Evolutionary conservation across 2,797 vertebrate species (phyloP).

Genomic region (Gouania willdenowi): DNA sequence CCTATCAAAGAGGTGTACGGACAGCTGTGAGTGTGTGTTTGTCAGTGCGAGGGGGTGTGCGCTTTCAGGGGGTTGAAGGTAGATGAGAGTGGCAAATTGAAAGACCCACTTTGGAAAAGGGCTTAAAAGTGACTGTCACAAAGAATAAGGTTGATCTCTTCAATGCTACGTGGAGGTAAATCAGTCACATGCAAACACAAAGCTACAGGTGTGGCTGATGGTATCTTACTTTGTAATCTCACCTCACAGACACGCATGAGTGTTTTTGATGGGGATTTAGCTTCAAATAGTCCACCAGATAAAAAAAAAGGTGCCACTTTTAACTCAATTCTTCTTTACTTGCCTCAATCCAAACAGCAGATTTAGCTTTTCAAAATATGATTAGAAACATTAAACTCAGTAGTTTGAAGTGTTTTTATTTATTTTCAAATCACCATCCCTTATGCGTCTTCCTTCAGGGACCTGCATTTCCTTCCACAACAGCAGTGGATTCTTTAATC

Average conservation of each 20-base stretch:
- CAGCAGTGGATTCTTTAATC: constrained; percentile 37
- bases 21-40: constrained; percentile 10
- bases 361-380: background rate
- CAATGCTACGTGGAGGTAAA: constrained; percentile 28
- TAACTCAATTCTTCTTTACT: constrained; percentile 4
- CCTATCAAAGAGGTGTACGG: constrained; percentile 42
- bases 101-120: constrained; percentile 55
- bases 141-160: constrained; percentile 63
- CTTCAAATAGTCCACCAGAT: constrained; percentile 2
- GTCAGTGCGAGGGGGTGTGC: background rate
- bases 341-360: background rate
- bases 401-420: constrained; percentile 12
- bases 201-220: constrained; percentile 34
- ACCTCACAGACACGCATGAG: constrained; percentile 5
- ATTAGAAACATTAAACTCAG: background rate
- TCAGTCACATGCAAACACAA: constrained; percentile 1
- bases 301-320: background rate
- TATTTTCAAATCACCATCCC: constrained; percentile 1
- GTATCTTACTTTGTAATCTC: constrained; percentile 15
- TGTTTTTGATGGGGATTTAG: constrained; percentile 1
- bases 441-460: constrained; percentile 12
- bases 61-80: constrained; percentile 4
- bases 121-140: constrained; percentile 66
- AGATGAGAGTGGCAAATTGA: constrained; percentile 53
- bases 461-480: constrained; percentile 18